Conservation (phyloP, 2,113 vertebrate species). For the Microtus ochrogaster region DNA sequence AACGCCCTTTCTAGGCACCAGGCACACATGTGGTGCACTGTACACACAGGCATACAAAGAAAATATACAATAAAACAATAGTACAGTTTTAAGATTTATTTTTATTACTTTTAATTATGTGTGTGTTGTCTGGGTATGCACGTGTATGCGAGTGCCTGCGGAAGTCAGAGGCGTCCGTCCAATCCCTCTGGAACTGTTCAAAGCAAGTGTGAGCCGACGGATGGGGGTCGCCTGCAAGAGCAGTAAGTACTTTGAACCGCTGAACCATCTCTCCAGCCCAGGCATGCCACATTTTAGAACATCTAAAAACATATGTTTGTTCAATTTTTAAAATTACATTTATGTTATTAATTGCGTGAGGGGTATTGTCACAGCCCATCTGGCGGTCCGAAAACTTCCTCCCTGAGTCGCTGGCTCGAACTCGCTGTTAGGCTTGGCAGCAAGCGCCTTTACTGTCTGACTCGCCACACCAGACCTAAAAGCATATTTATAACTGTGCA, state of each 20-base stretch:
- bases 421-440: not conserved
- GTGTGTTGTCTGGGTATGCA: not conserved
- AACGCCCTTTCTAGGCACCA: not conserved
- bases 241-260: not conserved
- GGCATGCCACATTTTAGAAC: not conserved
- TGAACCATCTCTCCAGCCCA: not conserved
- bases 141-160: not conserved
- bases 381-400: not conserved
- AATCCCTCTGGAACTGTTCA: not conserved
- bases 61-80: not conserved
- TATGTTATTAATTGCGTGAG: not conserved
- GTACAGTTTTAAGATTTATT: not conserved
- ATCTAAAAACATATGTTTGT: not conserved
- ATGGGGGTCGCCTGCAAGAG: not conserved
- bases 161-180: not conserved
- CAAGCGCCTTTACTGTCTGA: not conserved
- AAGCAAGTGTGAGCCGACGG: not conserved
- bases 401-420: not conserved
- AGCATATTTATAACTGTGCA: not conserved
- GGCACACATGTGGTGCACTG: not conserved
- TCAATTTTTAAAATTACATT: not conserved
- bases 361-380: not conserved
- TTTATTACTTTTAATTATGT: not conserved
- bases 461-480: not conserved
- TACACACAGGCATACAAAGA: not conserved